Conservation (phyloP, 2,888 invertebrate genomes). For the Cephus pulcher region DNA sequence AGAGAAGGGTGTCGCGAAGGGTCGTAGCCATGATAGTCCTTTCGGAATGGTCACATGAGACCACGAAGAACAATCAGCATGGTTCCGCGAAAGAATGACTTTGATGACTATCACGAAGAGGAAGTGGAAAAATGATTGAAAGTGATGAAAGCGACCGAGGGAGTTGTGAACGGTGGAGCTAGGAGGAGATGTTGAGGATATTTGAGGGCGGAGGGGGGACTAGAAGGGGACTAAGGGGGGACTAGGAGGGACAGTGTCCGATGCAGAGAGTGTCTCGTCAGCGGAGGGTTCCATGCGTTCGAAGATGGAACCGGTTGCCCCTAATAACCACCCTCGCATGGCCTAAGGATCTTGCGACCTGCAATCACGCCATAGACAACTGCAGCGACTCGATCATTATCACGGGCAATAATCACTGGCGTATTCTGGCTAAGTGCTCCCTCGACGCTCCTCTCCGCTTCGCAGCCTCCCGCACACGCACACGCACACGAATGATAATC, state of each 20-base stretch:
- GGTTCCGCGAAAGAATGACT: conserved; percentile 18
- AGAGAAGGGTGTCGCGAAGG: background rate
- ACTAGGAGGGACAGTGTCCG: no score
- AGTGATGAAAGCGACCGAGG: conserved; percentile 6
- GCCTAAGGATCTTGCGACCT: conserved; percentile 60
- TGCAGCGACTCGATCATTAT: conserved; percentile 64
- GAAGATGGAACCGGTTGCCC: conserved; percentile 57
- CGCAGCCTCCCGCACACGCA: background rate
- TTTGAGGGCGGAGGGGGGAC: no score
- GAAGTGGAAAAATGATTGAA: conserved; percentile 18
- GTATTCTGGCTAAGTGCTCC: conserved; percentile 61
- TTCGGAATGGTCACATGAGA: background rate
- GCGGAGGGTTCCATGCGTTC: no score
- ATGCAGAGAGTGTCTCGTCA: no score
- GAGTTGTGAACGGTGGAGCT: conserved; percentile 18
- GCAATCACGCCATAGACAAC: conserved; percentile 63
- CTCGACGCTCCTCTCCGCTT: conserved; percentile 27
- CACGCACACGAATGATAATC: conserved; percentile 29
- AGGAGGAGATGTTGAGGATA: conserved; percentile 12
- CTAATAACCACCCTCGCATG: conserved; percentile 64
- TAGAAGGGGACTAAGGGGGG: no score
- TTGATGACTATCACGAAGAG: background rate
- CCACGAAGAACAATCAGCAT: background rate
- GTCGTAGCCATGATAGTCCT: background rate
- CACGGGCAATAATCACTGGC: conserved; percentile 64